Percentiles rank a stretch among this genome's conserved stretches.
Conservation (phyloP, 2,888 invertebrate genomes). For the Aspidapion aeneum region DNA sequence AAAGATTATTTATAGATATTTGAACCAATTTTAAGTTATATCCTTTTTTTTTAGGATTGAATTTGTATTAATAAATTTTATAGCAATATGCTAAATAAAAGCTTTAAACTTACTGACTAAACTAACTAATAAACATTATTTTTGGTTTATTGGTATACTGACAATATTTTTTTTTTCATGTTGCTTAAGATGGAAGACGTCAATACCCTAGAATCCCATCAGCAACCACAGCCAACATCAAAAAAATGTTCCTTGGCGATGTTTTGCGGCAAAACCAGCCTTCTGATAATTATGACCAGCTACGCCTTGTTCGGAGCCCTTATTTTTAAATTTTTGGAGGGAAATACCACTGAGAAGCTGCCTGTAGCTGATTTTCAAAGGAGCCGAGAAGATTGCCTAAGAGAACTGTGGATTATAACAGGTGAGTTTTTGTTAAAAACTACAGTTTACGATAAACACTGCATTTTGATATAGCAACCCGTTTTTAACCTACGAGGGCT, state of each 20-base stretch:
- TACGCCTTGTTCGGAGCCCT: slow-evolving; percentile 46
- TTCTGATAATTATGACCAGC: slow-evolving; percentile 43
- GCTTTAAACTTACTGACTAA: no score
- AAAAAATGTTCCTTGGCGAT: slow-evolving; percentile 40
- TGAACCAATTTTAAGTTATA: no score
- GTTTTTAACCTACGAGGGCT: no score
- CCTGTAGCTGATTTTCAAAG: slow-evolving; percentile 40
- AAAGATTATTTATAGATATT: no score
- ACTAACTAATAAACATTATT: no score
- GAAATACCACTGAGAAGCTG: slow-evolving; percentile 24
- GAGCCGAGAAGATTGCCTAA: slow-evolving; percentile 54
- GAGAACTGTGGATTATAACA: slow-evolving; percentile 77
- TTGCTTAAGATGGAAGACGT: slow-evolving; percentile 40
- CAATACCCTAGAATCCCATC: slow-evolving; percentile 11
- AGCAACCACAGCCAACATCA: slow-evolving; percentile 19
- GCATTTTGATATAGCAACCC: no score
- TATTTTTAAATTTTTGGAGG: slow-evolving; percentile 44
- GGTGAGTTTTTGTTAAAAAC: no score
- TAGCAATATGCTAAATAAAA: no score
- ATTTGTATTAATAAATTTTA: no score
- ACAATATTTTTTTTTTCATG: no score
- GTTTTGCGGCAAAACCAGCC: slow-evolving; percentile 43
- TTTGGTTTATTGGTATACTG: no score
- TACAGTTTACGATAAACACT: background rate
- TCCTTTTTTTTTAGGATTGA: no score